Conservation (phyloP, 2,113 vertebrate species). For the Lathamus discolor region DNA sequence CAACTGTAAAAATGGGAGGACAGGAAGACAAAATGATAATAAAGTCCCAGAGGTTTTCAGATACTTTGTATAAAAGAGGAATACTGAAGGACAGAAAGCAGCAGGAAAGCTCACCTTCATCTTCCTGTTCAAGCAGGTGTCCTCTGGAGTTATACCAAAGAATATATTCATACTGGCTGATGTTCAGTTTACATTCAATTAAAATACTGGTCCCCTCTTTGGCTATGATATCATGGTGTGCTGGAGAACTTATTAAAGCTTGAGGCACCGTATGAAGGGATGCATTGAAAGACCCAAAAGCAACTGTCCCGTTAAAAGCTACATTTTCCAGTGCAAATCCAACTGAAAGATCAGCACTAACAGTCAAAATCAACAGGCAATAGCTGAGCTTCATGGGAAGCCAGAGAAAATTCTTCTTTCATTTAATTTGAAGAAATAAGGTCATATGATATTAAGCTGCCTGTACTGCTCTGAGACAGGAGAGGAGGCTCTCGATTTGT, state of each 20-base stretch:
- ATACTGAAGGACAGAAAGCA: not conserved
- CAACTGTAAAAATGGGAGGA: not conserved
- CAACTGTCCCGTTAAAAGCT: slow-evolving; percentile 37
- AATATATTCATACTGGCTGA: slow-evolving; percentile 66
- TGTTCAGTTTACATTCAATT: slow-evolving; percentile 85
- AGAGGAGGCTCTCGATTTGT: slow-evolving; percentile 30
- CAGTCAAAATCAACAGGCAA: slow-evolving; percentile 67
- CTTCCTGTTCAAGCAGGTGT: slow-evolving; percentile 63
- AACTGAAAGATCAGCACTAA: slow-evolving; percentile 42
- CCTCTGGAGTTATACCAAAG: slow-evolving; percentile 90
- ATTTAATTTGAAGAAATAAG: slow-evolving; percentile 61
- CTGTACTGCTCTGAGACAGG: not conserved
- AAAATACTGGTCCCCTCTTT: slow-evolving; percentile 86
- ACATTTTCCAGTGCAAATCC: slow-evolving; percentile 69
- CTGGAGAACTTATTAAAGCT: slow-evolving; percentile 40
- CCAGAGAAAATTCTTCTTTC: slow-evolving; percentile 33
- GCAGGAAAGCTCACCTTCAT: slow-evolving; percentile 71
- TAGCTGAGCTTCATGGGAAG: slow-evolving; percentile 76
- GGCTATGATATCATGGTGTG: slow-evolving; percentile 76
- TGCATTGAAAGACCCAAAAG: slow-evolving; percentile 43
- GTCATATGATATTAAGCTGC: slow-evolving; percentile 65
- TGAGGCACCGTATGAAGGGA: slow-evolving; percentile 52
- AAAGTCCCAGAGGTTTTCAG: not conserved
- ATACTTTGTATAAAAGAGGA: not conserved
- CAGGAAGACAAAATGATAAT: not conserved